phyloP scores from a whole-genome alignment of 92 coral and sea anemone species.

The Nematostella vectensis region DNA sequence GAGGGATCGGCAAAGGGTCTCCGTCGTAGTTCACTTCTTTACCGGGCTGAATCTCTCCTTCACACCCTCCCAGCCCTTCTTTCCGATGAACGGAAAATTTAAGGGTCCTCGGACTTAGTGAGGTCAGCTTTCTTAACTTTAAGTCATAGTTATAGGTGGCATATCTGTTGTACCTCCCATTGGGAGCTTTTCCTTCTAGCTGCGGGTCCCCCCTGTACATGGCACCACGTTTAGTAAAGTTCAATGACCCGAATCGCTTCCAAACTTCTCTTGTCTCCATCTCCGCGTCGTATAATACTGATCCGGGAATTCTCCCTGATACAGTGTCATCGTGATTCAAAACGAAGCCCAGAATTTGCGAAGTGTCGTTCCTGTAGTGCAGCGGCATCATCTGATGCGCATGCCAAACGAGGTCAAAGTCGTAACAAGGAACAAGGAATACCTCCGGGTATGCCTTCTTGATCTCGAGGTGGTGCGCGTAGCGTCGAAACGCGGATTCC shows the following conservation, averaged over 20 bases:
- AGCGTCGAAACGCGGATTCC: slow-evolving; percentile 48
- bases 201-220: too few relatives aligned
- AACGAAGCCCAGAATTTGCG: slow-evolving; percentile 35
- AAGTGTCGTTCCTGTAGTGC: slow-evolving; percentile 39
- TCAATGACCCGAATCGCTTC: slow-evolving; percentile 12
- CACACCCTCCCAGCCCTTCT: too few relatives aligned
- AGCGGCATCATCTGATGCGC: slow-evolving; percentile 63
- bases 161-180: too few relatives aligned
- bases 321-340: slow-evolving; percentile 47
- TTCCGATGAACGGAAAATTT: too few relatives aligned
- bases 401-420: slow-evolving; percentile 71
- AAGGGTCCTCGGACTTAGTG: too few relatives aligned
- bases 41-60: too few relatives aligned
- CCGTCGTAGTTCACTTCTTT: too few relatives aligned
- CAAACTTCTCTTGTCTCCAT: slow-evolving; percentile 27
- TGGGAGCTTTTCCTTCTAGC: too few relatives aligned
- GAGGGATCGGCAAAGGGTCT: too few relatives aligned
- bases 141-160: too few relatives aligned
- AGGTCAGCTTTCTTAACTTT: too few relatives aligned
- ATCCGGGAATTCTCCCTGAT: slow-evolving; percentile 37
- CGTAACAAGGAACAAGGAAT: slow-evolving; percentile 60
- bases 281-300: slow-evolving; percentile 24
- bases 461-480: slow-evolving; percentile 46
- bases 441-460: slow-evolving; percentile 41
- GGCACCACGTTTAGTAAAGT: slow-evolving; percentile 41